Evolutionary conservation across 1,140 invertebrate species (phyloP), one percentile per base, ranked within the genome.

Genomic region (Trypoxylus dichotomus): DNA sequence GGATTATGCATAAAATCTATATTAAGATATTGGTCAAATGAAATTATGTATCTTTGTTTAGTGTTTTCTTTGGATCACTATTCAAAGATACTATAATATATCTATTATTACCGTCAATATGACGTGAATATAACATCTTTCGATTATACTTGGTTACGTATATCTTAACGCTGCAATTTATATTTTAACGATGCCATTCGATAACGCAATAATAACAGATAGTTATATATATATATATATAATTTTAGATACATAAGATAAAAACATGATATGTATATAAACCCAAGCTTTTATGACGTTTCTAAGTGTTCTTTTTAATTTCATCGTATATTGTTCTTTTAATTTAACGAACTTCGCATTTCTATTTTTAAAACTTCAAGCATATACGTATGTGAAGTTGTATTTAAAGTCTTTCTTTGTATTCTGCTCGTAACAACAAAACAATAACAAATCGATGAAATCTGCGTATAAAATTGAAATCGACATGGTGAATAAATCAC

Each of bases 401-500:
- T 63, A 63, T 6, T 21, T 63, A 27, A 63, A 63, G 21, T 37
- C 10, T 37, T 11, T 63, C 60, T 63, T 63, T 63, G 60, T 63
- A 24, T 11, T 27, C 10, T 13, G 10, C 3, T 63, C 21, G 25
- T 3, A 27, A 25, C 60, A 19, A 63, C 25, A 63, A 27, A 58
- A 19, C 60, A 24, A 24, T 24, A 63, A 63, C 60, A 63, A 63
- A 13, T 63, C 60, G 60, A 63, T 24, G 60, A 63, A 63, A 63
- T 63, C 60, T 27, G 60, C 60, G 10, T 47, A 27, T 63, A 25
- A 63, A 63, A 63, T 24, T 13, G n/a, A 63, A 63, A 63, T 63
- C 25, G 60, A 63, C 58, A 63, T 63, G 10, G 13, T 11, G 60
- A 24, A 63, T 63, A 63, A 63, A 63, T 63, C 60, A 63, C 60